Percentiles rank a stretch among this genome's conserved stretches.
Evolutionary conservation across 2,888 invertebrate species (phyloP).

Genomic region (Amphipyra berbera): DNA sequence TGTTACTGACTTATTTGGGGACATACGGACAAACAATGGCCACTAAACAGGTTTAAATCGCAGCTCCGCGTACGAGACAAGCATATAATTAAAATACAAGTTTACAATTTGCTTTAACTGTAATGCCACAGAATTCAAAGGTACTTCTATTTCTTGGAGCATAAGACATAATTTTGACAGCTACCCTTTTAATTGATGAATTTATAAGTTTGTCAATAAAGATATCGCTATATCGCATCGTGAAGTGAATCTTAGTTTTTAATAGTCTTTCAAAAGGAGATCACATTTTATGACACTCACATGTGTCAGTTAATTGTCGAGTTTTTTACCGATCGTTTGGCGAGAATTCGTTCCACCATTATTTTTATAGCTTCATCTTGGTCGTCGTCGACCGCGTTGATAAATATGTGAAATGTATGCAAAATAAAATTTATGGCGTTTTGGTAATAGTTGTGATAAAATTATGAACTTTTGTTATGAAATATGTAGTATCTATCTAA

Average conservation of each 20-base stretch:
- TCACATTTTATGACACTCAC: conserved; percentile 60
- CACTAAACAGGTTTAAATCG: conserved; percentile 86
- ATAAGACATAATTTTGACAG: conserved; percentile 46
- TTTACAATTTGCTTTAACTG: conserved; percentile 42
- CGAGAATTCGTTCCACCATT: conserved; percentile 46
- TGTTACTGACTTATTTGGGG: conserved; percentile 69
- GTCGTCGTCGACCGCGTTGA: conserved; percentile 22
- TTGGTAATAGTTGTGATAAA: conserved; percentile 6
- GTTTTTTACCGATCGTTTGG: conserved; percentile 54
- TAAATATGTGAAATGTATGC: conserved; percentile 44
- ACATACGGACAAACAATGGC: conserved; percentile 74
- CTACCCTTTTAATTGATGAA: conserved; percentile 13
- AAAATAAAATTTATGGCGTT: conserved; percentile 28
- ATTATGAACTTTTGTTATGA: conserved; percentile 1
- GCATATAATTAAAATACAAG: conserved; percentile 78
- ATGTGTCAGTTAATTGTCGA: conserved; percentile 61
- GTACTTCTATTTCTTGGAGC: conserved; percentile 21
- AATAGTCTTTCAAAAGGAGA: conserved; percentile 57
- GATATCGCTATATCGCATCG: conserved; percentile 51
- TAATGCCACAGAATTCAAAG: conserved; percentile 26
- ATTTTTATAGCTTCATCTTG: conserved; percentile 64
- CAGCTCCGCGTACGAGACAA: conserved; percentile 78
- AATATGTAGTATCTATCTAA: background rate
- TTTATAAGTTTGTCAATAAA: conserved; percentile 46
- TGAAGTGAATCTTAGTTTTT: conserved; percentile 54